These are phyloP conservation scores for Hyposmocoma kahamanoa DNA, from an alignment of 1,140 invertebrate species.

Conservation along the genomic window DNA sequence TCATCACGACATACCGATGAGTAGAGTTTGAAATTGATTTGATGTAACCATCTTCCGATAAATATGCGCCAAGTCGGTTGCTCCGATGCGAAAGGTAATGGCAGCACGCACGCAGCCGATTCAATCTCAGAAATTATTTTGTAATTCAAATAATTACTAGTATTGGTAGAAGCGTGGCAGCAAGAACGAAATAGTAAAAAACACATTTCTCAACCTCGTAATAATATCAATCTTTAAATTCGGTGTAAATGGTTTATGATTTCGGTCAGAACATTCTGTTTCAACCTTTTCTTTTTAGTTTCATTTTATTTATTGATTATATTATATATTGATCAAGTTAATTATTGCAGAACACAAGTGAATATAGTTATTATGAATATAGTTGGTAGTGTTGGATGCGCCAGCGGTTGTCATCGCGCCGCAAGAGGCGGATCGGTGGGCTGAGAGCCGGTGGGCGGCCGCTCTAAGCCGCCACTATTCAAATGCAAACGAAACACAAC, in stretches of 20 bases:
- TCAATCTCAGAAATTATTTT: slow-evolving; percentile 34
- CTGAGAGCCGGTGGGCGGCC: slow-evolving; percentile 42
- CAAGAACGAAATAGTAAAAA: slow-evolving; percentile 23
- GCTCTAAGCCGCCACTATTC: slow-evolving; percentile 51
- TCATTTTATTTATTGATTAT: too few species aligned
- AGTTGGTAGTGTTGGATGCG: too few species aligned
- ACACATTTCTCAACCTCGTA: slow-evolving; percentile 25
- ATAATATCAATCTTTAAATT: slow-evolving; percentile 21
- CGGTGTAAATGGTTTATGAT: slow-evolving; percentile 26
- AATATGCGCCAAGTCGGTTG: slow-evolving; percentile 18
- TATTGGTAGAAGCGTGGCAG: slow-evolving; percentile 21
- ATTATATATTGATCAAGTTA: too few species aligned
- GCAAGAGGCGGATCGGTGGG: slow-evolving; percentile 35
- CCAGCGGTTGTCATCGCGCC: slow-evolving; percentile 33
- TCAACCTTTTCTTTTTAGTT: too few species aligned
- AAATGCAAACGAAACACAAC: slow-evolving; percentile 64
- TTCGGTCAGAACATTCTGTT: too few species aligned
- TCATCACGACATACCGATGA: background rate
- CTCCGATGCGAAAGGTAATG: slow-evolving; percentile 25
- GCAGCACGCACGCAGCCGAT: slow-evolving; percentile 26
- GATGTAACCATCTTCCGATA: slow-evolving; percentile 12
- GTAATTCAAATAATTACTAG: slow-evolving; percentile 37
- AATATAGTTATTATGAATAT: too few species aligned
- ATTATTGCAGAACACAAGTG: too few species aligned
- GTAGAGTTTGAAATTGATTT: background rate